Conservation (phyloP, 2,797 vertebrate species). For the Tolypeutes matacus region DNA sequence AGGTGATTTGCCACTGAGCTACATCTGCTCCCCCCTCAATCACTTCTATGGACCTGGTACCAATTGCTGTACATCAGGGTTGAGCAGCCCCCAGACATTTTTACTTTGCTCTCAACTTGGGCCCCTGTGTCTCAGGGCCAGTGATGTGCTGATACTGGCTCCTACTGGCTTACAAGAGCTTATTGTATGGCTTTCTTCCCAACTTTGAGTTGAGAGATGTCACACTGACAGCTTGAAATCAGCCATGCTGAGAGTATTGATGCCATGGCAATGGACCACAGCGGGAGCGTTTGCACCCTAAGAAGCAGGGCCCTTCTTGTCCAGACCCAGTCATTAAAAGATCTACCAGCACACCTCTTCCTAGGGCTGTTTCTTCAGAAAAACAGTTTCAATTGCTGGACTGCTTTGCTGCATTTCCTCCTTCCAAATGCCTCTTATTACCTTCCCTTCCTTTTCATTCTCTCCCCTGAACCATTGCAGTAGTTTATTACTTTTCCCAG, state of each 20-base stretch:
- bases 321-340: not conserved
- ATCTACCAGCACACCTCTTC: not conserved
- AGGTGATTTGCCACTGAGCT: too few relatives aligned
- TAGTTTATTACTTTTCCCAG: not conserved
- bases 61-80: accelerated
- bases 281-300: not conserved
- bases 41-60: not conserved
- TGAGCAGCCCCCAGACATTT: not conserved
- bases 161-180: not conserved
- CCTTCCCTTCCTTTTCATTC: not conserved
- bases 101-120: not conserved
- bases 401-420: not conserved
- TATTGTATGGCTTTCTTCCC: not conserved
- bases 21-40: too few relatives aligned
- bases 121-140: not conserved
- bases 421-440: not conserved
- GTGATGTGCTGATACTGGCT: not conserved
- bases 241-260: not conserved
- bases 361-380: not conserved
- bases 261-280: not conserved
- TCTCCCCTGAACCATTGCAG: not conserved
- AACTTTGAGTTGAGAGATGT: not conserved
- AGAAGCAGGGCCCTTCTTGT: not conserved
- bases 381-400: not conserved
- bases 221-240: not conserved